Evolutionary conservation across 2,113 vertebrate species (phyloP), one percentile per base, ranked within the genome.

Genomic region (Amphilophus citrinellus): DNA sequence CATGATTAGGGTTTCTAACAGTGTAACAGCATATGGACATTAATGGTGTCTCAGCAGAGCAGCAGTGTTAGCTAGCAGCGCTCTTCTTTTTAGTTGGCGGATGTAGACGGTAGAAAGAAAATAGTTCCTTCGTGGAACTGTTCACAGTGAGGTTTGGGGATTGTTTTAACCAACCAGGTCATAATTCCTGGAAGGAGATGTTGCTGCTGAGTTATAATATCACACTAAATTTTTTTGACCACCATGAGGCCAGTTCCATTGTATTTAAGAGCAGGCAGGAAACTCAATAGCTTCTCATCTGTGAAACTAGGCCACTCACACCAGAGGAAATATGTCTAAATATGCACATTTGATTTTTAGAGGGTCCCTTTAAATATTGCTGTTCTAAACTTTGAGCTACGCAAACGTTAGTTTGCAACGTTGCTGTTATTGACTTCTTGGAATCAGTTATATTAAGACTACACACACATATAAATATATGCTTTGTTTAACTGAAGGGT

Each of bases 381-480:
- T 66, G 35, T 30, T 24, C 20, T 84, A 32, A 87, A 83, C 50
- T 18, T 84, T 77, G 10, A 79, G 50, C 24, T 14, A 20, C 18
- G 39, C 35, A 5, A 39, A 65, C 15, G n/a, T 3, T 22, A 42
- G 20, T 65, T 47, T 20, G 61, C 42, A 60, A 76, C 27, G 39
- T 22, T 80, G 11, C 35, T 0, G 7, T 65, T 71, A n/a, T 18
- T 63, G 62, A 63, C 56, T 84, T 71, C 39, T 76, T 89, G 85
- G 47, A 84, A 76, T 76, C 6, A 22, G 15, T 39, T 61, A 24
- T 18, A 60, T 66, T 44, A 47, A 18, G 17, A 53, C 15, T 53
- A 50, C 44, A 4, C 9, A 60, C 59, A 60, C 24, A 47, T 6
- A 42, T 42, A 42, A 10, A 44, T 14, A 47, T 47, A 15, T 47